Evolutionary conservation across 1,140 invertebrate species (phyloP), one percentile per base, ranked within the genome.

Genomic region (Sesamia nonagrioides): DNA sequence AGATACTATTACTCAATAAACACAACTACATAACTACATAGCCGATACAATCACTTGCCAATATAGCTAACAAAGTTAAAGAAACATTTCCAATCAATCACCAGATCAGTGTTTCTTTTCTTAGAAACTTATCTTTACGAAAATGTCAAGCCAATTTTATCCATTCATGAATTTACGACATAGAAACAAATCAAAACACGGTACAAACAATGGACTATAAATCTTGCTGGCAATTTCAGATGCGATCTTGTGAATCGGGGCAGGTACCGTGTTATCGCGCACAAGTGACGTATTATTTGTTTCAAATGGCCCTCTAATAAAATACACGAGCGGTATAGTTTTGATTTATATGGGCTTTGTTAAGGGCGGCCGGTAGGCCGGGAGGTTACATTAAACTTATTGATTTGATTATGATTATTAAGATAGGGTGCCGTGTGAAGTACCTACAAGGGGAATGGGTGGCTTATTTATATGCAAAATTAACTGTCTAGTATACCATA

Each of bases 181-280:
- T 35, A 66, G 82, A 90, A 88, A 91, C 87, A 89, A 87, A 91
- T 91, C 89, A 89, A 88, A 89, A 86, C 83, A 87, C 78, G 76
- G 80, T 60, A 74, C 81, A 89, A 89, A 87, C 89, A 88, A 86
- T 81, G 78, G 77, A 69, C 85, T 54, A 86, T 91, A 91, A 91
- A 91, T 91, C 89, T 88, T 83, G 69, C 82, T 58, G 74, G 82
- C 88, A 91, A 90, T 91, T 90, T 88, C 82, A 90, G 88, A 90
- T 91, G 84, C 82, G 88, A 90, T 91, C 88, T 87, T 79, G 81
- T 77, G 81, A 78, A 81, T 83, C 82, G 75, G 48, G 60, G 33
- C 82, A 82, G 78, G 78, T 82, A 79, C 82, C 42, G 18, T 60
- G 68, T 42, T 72, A 79, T 72, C 69, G 69, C 40, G 68, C 11